These are phyloP conservation scores for Pomatorhinus ruficollis DNA, from an alignment of 2,113 vertebrate genomes.

Conservation along the genomic window DNA sequence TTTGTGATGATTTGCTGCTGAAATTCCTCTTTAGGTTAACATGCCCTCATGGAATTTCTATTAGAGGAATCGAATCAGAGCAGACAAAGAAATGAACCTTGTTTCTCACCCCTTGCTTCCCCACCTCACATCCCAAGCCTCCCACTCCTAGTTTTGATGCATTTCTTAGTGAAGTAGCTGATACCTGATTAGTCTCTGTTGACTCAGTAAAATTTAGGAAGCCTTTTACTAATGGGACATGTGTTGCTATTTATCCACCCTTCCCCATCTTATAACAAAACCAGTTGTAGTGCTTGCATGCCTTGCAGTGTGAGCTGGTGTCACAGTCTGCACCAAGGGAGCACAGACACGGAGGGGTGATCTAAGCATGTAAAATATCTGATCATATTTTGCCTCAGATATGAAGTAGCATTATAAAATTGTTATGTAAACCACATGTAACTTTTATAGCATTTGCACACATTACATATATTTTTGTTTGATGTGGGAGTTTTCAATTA, in stretches of 20 bases:
- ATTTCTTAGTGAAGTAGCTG: neutral
- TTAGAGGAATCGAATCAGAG: neutral
- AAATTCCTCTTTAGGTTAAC: neutral
- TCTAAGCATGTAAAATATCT: neutral
- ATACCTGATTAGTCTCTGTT: neutral
- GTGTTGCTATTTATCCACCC: neutral
- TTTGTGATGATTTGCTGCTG: slow-evolving; percentile 4
- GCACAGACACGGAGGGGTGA: neutral
- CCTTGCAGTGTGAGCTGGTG: neutral
- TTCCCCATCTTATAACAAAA: neutral
- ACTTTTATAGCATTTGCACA: neutral
- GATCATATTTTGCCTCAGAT: neutral
- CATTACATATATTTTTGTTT: neutral
- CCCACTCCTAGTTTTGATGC: neutral
- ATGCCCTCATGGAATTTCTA: neutral
- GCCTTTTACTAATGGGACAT: neutral
- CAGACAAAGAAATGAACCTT: neutral
- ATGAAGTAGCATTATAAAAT: neutral
- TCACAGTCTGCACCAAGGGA: neutral
- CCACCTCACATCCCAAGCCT: neutral
- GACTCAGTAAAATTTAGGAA: neutral
- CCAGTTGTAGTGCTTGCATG: neutral
- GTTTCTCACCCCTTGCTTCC: neutral
- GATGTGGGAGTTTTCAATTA: slow-evolving; percentile 2
- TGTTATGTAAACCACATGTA: neutral